A percentile compares a stretch with the other conserved stretches of the same genome.
These are phyloP conservation scores for Ferrisia virgata DNA, from an alignment of 2,888 invertebrate genomes.

Conservation along the genomic window DNA sequence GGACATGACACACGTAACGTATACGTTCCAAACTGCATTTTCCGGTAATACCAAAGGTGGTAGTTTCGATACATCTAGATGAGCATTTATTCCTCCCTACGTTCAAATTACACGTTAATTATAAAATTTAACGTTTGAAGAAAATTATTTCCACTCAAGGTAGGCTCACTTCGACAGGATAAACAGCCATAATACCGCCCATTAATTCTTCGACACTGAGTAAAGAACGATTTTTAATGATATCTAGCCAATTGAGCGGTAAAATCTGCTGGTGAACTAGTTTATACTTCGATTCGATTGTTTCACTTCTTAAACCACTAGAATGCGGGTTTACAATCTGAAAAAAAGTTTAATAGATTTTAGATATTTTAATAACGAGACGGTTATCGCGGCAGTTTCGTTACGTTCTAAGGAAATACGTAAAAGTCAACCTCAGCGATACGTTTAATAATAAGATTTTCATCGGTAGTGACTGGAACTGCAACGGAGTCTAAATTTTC, in stretches of 20 bases:
- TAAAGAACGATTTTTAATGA: background rate
- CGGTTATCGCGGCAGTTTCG: too few relatives aligned
- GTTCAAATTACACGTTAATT: background rate
- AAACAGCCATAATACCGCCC: background rate
- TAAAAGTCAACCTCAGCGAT: constrained; percentile 10
- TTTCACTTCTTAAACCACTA: background rate
- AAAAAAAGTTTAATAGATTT: background rate
- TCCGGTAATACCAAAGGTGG: constrained; percentile 12
- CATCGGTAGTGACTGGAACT: background rate
- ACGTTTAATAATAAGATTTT: background rate
- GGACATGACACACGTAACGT: background rate
- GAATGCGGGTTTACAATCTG: constrained; percentile 13
- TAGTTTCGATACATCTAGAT: background rate
- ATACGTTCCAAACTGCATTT: background rate
- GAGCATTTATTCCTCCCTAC: background rate
- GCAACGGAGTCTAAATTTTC: background rate
- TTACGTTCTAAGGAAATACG: background rate
- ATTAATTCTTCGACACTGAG: constrained; percentile 24
- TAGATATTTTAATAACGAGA: background rate
- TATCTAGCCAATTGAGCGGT: constrained; percentile 14
- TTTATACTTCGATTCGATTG: constrained; percentile 1
- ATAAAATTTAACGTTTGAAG: background rate
- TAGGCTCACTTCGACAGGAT: background rate
- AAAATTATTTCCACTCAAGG: too few relatives aligned
- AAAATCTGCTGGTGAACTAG: background rate